Base-by-base conservation (phyloP, 2,888 invertebrate species). In the Agrochola lychnidis region DNA sequence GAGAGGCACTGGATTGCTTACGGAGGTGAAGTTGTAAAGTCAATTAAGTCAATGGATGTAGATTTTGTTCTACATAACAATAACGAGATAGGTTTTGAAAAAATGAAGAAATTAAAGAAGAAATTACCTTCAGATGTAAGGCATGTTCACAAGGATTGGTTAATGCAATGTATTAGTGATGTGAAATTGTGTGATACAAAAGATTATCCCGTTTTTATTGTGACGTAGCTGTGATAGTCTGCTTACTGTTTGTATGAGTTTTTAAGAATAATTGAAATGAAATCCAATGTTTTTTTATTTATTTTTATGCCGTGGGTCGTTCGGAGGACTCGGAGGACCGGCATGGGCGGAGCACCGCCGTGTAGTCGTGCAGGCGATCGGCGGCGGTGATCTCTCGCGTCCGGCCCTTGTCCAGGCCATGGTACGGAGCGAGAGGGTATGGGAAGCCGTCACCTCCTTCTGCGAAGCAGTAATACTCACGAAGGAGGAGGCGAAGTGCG, bases 1-100 rank as follows among this genome's bases (percentile, higher is more conserved):
- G 96, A 96, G 88, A 96, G 98, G 85, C 97, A 97, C 93, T 97
- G 98, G 95, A 95, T 98, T 70, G 98, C 98, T 1, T 97, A 97
- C 80, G 97, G 97, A 5, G 97, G 97, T 4, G 91, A 83, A 22
- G 89, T 97, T 30, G 93, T 92, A 0, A 96, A 96, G 77, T 91
- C 95, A 19, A 78, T 96, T n/a, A 91, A 90, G 48, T 82, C 86
- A 4, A 89, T 90, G 76, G 92, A 96, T 59, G 93, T 96, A 1
- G 94, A 96, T 89, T 95, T 87, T 84, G 89, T 96, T 57, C 90
- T 96, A 0, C 96, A 96, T 79, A 94, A 91, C 36, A 87, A 93
- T 42, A 87, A 91, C 62, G 84, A 57, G 16, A 95, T 96, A 83
- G 78, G 85, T 6, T 93, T 91, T 67, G 90, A 86, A 36, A 87